phyloP scores from a whole-genome alignment of 2,888 invertebrate species.

The Calephelis perditalis region DNA sequence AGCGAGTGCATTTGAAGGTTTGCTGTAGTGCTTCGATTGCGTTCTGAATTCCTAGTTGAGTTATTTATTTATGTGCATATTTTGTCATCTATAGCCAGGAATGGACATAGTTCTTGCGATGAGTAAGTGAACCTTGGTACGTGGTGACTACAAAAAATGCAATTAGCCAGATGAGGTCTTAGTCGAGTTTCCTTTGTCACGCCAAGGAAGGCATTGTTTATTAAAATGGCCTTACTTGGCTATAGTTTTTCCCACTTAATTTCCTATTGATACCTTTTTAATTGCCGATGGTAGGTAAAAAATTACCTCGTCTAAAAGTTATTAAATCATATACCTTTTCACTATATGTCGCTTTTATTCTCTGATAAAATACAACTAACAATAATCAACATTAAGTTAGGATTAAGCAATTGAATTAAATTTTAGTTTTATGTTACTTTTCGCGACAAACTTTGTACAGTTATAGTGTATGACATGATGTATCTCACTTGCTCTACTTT shows the following conservation, averaged over 20 bases:
- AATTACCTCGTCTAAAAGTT: neutral
- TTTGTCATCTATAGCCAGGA: conserved; percentile 52
- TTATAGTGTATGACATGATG: no score
- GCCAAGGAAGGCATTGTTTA: conserved; percentile 67
- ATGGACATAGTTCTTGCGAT: conserved; percentile 67
- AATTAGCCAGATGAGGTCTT: conserved; percentile 63
- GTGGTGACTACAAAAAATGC: conserved; percentile 66
- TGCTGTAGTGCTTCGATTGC: conserved; percentile 52
- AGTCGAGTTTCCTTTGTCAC: conserved; percentile 71
- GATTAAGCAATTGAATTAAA: no score
- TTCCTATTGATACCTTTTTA: conserved; percentile 40
- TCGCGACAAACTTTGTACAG: no score
- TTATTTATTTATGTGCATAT: conserved; percentile 21
- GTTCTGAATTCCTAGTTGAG: conserved; percentile 29
- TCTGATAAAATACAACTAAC: no score
- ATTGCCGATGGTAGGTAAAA: neutral
- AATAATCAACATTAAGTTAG: no score
- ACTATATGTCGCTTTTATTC: no score
- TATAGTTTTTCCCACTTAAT: conserved; percentile 38
- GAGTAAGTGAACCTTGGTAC: conserved; percentile 73
- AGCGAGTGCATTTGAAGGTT: conserved; percentile 49
- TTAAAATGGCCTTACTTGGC: conserved; percentile 55
- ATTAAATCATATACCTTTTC: neutral
- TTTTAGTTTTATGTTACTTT: no score
- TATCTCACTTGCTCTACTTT: no score